Evolutionary conservation across 2,113 vertebrate species (phyloP), one percentile per base, ranked within the genome.

Genomic region (Puntigrus tetrazona): DNA sequence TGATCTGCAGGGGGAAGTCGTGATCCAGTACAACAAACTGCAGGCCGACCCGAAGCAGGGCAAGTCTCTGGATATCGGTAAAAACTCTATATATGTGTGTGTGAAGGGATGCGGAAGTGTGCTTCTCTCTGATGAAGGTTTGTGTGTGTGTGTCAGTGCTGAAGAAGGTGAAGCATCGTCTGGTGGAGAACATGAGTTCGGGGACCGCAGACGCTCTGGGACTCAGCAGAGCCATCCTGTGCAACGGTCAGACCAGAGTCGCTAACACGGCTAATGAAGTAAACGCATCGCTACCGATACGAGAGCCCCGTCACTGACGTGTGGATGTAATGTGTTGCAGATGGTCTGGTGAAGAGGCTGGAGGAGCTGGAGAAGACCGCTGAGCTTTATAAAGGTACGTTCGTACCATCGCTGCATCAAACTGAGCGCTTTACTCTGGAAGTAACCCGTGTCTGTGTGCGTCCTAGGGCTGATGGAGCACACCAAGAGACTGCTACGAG

Each of bases 41-140:
- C 98, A 99, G 85, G 98, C 98, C 0, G 98, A 99, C 38, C 98
- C 98, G 16, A 99, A 98, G 91, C 98, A 99, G 92, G 98, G 98
- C 75, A 98, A 98, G 90, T 96, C 97, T 84, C 92, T 99, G 90
- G 98, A 99, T 87, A 99, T 99, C 0, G 98, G 98, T 99, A 92
- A 63, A 50, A 43, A 38, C 7, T 52, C 47, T 50, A 6, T 18
- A 2, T 50, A 18, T 0, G 18, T 20, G 18, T 52, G 34, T n/a
- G 9, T 22, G 9, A 70, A 6, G 38, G 67, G 18, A n/a, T 22
- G 8, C 34, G 38, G 31, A 47, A 14, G 29, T 78, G 52, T 72
- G n/a, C 13, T 20, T 70, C 27, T 81, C 4, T 57, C 11, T 41
- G 50, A 50, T 50, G 4, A 50, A 18, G 47, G 13, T 7, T 79